Evolutionary conservation across 2,113 vertebrate species (phyloP).

Genomic region (Passer domesticus): DNA sequence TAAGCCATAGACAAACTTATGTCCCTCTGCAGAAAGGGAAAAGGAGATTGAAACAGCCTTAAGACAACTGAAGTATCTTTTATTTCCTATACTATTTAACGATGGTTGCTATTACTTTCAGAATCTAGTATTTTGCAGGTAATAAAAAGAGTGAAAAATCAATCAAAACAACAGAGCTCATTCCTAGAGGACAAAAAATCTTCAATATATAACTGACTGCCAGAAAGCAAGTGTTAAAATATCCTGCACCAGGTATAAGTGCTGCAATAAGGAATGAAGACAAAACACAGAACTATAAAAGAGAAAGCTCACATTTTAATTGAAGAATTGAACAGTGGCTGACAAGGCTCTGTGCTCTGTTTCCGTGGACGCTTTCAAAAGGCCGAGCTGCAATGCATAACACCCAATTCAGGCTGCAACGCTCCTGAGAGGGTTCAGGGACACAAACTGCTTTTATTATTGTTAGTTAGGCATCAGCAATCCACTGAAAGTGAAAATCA

Average conservation of each 20-base stretch:
- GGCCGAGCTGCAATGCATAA: neutral
- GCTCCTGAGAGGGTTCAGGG: slow-evolving; percentile 18
- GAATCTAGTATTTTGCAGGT: slow-evolving; percentile 69
- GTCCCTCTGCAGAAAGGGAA: slow-evolving; percentile 18
- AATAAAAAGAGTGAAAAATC: slow-evolving; percentile 72
- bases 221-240: slow-evolving; percentile 63
- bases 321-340: slow-evolving; percentile 30
- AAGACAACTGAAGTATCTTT: slow-evolving; percentile 60
- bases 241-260: slow-evolving; percentile 46
- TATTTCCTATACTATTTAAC: slow-evolving; percentile 65
- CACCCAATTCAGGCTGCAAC: neutral
- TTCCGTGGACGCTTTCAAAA: neutral
- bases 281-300: slow-evolving; percentile 37
- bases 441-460: slow-evolving; percentile 25
- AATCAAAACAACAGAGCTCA: slow-evolving; percentile 68
- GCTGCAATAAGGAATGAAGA: slow-evolving; percentile 36
- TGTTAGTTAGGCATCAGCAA: slow-evolving; percentile 41
- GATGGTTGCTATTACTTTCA: slow-evolving; percentile 67
- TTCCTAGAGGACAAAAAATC: slow-evolving; percentile 67
- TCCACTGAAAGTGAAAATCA: slow-evolving; percentile 11
- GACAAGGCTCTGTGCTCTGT: neutral
- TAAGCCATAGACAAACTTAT: slow-evolving; percentile 28
- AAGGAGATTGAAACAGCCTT: slow-evolving; percentile 56
- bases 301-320: slow-evolving; percentile 61
- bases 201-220: slow-evolving; percentile 55